These are phyloP conservation scores for Caenorhabditis sp. DNA, from an alignment of 2,888 invertebrate genomes.

Conservation along the genomic window DNA sequence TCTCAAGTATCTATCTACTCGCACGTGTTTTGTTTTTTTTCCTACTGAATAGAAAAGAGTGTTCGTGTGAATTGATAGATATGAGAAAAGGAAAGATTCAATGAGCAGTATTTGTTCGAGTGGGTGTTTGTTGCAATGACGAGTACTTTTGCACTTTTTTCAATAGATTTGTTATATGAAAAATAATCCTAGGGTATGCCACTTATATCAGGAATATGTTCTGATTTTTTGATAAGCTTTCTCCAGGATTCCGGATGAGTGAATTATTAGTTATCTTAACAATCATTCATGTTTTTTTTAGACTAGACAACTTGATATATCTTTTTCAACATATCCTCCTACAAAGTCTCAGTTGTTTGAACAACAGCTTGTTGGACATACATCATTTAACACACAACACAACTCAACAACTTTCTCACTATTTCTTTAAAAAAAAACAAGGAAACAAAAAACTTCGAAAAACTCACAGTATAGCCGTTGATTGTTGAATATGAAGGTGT, in stretches of 20 bases:
- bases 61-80: not conserved
- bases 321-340: not conserved
- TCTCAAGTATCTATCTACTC: not conserved
- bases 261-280: no score
- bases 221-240: no score
- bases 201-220: no score
- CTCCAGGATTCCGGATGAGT: no score
- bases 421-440: not conserved
- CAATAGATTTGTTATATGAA: not conserved
- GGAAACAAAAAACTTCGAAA: not conserved
- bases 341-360: not conserved
- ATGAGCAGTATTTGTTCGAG: not conserved
- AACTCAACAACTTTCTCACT: not conserved
- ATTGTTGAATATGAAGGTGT: slow-evolving; percentile 57
- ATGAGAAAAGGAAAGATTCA: not conserved
- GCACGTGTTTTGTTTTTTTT: not conserved
- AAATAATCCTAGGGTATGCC: no score
- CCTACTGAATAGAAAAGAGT: not conserved
- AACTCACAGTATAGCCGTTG: slow-evolving; percentile 64
- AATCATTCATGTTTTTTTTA: no score
- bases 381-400: no score
- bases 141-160: not conserved
- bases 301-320: no score
- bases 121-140: not conserved
- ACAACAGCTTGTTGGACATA: not conserved